These are phyloP conservation scores for Campylorhamphus procurvoides DNA, from an alignment of 2,113 vertebrate genomes.

Conservation along the genomic window DNA sequence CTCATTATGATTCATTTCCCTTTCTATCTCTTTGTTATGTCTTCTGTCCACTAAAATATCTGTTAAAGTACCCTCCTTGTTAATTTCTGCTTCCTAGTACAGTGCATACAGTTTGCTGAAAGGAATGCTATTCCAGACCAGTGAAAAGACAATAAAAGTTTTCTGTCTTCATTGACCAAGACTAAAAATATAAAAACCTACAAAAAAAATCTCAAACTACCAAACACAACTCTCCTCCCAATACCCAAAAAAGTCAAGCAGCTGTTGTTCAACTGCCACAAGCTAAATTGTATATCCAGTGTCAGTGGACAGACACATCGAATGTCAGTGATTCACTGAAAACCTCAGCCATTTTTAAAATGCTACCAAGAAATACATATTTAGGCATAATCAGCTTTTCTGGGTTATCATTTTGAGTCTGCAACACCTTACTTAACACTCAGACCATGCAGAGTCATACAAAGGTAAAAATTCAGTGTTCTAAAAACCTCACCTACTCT, in stretches of 20 bases:
- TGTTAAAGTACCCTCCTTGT: neutral
- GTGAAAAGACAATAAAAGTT: neutral
- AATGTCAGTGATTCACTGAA: neutral
- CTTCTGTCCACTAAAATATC: conserved; percentile 14
- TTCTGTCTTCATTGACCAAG: neutral
- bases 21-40: conserved; percentile 10
- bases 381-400: neutral
- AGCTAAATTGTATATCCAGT: neutral
- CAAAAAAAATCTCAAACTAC: neutral
- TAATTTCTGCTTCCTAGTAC: neutral
- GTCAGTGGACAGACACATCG: neutral
- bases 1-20: conserved; percentile 40
- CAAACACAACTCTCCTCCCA: fast-evolving
- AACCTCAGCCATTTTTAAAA: neutral
- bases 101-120: neutral
- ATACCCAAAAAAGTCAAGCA: neutral
- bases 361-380: neutral
- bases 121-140: neutral
- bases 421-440: neutral
- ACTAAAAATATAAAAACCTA: no score
- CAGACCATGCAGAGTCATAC: neutral
- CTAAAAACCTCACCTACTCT: neutral
- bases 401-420: neutral
- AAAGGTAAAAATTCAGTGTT: neutral
- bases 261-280: neutral